A percentile compares a stretch with the other conserved stretches of the same genome.
phyloP scores from a whole-genome alignment of 2,888 invertebrate genomes.

The Chydorus sphaericus region DNA sequence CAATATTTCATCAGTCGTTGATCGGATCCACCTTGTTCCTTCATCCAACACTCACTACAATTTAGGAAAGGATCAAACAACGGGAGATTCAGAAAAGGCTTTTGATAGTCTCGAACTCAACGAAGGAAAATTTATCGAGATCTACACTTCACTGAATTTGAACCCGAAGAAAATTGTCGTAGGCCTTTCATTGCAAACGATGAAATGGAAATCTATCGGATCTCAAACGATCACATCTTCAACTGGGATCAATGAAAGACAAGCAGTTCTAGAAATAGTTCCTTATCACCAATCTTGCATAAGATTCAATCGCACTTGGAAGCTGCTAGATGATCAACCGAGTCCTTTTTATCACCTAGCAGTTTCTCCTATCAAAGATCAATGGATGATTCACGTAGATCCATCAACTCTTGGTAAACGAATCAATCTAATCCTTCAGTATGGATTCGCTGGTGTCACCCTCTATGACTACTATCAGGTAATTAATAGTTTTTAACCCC shows the following conservation, averaged over 20 bases:
- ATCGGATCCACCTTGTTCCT: neutral
- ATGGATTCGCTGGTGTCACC: neutral
- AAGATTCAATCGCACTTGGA: neutral
- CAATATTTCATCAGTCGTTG: neutral
- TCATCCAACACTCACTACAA: neutral
- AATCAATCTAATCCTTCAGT: neutral
- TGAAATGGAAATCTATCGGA: neutral
- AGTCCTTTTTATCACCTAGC: neutral
- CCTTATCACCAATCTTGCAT: neutral
- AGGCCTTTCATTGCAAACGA: neutral
- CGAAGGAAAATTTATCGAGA: neutral
- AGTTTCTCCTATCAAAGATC: neutral
- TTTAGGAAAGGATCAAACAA: neutral
- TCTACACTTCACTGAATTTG: neutral
- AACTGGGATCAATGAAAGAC: neutral
- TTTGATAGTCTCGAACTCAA: neutral
- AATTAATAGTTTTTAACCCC: neutral
- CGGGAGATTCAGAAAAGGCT: neutral
- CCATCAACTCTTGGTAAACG: neutral
- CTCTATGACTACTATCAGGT: neutral
- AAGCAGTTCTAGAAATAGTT: neutral
- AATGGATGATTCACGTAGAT: constrained; percentile 1
- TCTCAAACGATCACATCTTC: neutral
- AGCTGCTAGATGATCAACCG: neutral
- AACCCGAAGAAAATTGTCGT: neutral